phyloP scores from a whole-genome alignment of 64 coral and sea anemone species.

The Stichodactyla mertensii region DNA sequence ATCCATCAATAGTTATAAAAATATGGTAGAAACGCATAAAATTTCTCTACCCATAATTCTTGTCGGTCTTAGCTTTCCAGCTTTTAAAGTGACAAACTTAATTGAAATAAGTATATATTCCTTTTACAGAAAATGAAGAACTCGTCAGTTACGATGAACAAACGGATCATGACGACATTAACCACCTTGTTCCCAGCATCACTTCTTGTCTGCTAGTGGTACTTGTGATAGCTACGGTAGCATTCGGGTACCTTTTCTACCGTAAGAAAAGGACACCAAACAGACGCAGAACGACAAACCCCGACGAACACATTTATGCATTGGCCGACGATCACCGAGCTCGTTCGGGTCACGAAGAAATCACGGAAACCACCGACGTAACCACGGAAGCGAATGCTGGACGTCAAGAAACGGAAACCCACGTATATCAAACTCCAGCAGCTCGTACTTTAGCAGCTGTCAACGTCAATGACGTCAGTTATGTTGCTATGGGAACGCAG shows the following conservation, averaged over 20 bases:
- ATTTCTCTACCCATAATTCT: too few species aligned
- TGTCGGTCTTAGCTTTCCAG: too few species aligned
- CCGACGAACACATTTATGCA: not conserved
- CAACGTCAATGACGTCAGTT: not conserved
- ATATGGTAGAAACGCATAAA: too few species aligned
- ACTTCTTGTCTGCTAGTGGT: not conserved
- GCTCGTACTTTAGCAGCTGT: not conserved
- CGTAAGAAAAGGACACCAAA: not conserved
- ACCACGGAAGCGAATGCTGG: not conserved
- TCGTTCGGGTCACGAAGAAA: not conserved
- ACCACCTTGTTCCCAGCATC: not conserved
- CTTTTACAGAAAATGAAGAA: not conserved
- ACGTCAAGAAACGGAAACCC: not conserved
- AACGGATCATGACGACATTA: not conserved
- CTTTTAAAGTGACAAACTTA: too few species aligned
- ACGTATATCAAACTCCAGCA: not conserved
- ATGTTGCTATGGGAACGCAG: not conserved
- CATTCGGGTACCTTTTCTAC: not conserved
- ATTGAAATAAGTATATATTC: too few species aligned
- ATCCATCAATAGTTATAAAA: too few species aligned
- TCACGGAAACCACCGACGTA: not conserved
- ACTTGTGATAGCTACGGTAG: not conserved
- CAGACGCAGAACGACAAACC: not conserved
- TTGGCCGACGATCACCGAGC: not conserved
- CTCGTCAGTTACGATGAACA: not conserved